phyloP scores from a whole-genome alignment of 2,888 invertebrate species.

The Atethmia centrago region DNA sequence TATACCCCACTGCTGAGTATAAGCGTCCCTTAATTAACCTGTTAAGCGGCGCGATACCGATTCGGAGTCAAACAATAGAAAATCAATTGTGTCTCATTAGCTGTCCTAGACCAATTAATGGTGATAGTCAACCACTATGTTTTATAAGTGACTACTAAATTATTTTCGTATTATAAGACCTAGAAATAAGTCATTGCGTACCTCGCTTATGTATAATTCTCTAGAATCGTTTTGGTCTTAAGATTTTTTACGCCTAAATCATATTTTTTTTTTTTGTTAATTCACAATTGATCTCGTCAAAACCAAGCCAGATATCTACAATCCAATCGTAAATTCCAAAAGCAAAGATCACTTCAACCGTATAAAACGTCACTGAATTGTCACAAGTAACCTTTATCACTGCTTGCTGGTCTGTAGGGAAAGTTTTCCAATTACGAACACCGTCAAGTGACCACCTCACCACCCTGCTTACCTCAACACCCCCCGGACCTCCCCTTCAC shows the following conservation, averaged over 20 bases:
- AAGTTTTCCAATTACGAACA: conserved; percentile 87
- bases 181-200: not conserved
- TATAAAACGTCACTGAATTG: conserved; percentile 70
- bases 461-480: conserved; percentile 65
- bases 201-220: not conserved
- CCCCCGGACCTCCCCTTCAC: conserved; percentile 49
- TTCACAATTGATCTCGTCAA: not conserved
- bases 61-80: too few relatives aligned
- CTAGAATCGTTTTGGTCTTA: too few relatives aligned
- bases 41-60: too few relatives aligned
- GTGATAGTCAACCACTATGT: not conserved
- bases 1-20: too few relatives aligned
- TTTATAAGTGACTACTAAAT: not conserved
- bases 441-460: conserved; percentile 85
- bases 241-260: not conserved
- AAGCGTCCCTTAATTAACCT: too few relatives aligned
- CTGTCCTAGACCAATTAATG: too few relatives aligned
- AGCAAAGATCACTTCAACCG: conserved; percentile 21
- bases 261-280: not conserved
- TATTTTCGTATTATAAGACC: not conserved
- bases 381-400: conserved; percentile 84
- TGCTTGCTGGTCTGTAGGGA: conserved; percentile 72
- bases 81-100: too few relatives aligned
- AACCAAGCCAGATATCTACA: not conserved
- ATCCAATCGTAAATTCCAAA: conserved; percentile 26